phyloP scores from a whole-genome alignment of 2,888 invertebrate species.

The Acleris literana region DNA sequence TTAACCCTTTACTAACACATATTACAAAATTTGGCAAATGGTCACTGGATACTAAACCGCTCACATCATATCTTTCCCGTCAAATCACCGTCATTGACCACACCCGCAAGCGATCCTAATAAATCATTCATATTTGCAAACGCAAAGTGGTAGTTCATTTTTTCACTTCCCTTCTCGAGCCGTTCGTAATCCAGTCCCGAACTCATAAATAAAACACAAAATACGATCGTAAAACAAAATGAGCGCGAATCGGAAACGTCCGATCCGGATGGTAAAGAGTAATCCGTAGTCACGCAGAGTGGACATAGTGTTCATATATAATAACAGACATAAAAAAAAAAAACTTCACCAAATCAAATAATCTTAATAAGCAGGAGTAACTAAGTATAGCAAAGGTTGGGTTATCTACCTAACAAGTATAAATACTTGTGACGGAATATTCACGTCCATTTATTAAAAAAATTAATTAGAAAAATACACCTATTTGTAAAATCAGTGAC shows the following conservation, averaged over 20 bases:
- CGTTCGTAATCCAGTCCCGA: conserved; percentile 30
- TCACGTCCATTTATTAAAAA: too few relatives aligned
- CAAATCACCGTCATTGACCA: conserved; percentile 26
- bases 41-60: conserved; percentile 11
- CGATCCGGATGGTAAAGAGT: conserved; percentile 21
- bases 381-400: too few relatives aligned
- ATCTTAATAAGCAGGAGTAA: too few relatives aligned
- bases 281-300: conserved; percentile 8
- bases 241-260: conserved; percentile 33
- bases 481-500: too few relatives aligned
- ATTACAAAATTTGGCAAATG: neutral
- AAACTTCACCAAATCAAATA: too few relatives aligned
- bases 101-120: conserved; percentile 27
- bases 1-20: neutral
- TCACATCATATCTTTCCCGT: neutral
- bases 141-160: conserved; percentile 32
- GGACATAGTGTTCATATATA: neutral
- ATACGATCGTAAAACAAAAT: conserved; percentile 36
- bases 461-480: too few relatives aligned
- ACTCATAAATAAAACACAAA: conserved; percentile 37
- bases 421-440: too few relatives aligned
- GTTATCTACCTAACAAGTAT: too few relatives aligned
- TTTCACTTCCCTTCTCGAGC: conserved; percentile 34
- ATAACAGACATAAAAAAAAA: too few relatives aligned
- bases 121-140: conserved; percentile 33